A percentile compares a stretch with the other conserved stretches of the same genome.
Conservation (phyloP, 2,888 invertebrate species). For the Prenolepis imparis region DNA sequence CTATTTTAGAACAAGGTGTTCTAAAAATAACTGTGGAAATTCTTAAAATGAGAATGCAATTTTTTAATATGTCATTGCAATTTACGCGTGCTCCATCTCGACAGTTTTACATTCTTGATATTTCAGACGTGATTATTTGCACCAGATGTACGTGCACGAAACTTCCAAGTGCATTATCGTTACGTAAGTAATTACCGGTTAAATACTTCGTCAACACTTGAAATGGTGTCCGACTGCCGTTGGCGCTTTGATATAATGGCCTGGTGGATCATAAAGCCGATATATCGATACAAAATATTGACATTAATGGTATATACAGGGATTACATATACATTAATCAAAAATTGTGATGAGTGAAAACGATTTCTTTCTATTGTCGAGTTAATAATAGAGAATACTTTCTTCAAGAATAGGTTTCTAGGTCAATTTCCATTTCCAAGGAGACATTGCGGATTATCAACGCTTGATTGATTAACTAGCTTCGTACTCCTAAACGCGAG, state of each 20-base stretch:
- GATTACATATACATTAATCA: too few relatives aligned
- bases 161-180: not conserved
- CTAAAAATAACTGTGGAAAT: too few relatives aligned
- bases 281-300: not conserved
- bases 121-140: not conserved
- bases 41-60: too few relatives aligned
- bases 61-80: not conserved
- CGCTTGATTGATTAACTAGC: constrained; percentile 29
- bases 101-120: not conserved
- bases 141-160: not conserved
- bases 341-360: not conserved
- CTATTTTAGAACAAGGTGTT: too few relatives aligned
- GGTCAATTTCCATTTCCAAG: not conserved
- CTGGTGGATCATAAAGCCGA: not conserved
- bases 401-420: not conserved
- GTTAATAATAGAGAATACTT: not conserved
- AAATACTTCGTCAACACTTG: constrained; percentile 19
- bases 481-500: constrained; percentile 3
- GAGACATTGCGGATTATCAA: not conserved
- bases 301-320: not conserved
- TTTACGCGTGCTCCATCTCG: not conserved
- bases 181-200: not conserved
- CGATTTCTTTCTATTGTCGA: not conserved
- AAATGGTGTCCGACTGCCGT: not conserved
- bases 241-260: not conserved